Percentiles rank a stretch among this genome's conserved stretches.
Conservation (phyloP, 2,113 vertebrate species). For the Sebastes schlegelii region DNA sequence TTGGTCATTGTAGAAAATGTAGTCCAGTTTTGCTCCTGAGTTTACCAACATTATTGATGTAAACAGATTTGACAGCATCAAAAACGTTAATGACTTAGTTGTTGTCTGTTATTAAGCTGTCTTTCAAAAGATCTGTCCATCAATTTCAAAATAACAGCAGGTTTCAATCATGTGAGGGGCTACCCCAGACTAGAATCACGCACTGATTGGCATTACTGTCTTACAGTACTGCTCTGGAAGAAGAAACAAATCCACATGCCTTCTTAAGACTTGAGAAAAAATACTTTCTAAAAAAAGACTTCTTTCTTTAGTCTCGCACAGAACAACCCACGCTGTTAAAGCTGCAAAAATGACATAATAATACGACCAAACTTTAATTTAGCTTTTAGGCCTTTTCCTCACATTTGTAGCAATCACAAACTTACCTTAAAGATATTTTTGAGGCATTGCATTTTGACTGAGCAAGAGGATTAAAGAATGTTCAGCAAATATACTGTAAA, state of each 20-base stretch:
- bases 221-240: not conserved
- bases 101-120: not conserved
- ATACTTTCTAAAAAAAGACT: not conserved
- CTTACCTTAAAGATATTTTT: constrained; percentile 30
- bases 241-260: not conserved
- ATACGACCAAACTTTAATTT: constrained; percentile 4
- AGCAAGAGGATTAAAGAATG: constrained; percentile 53
- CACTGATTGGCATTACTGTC: not conserved
- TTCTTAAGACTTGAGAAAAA: not conserved
- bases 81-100: not conserved
- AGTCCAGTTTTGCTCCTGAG: not conserved
- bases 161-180: not conserved
- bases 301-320: not conserved
- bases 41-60: not conserved
- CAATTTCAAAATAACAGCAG: not conserved
- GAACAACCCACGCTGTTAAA: constrained; percentile 9
- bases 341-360: not conserved
- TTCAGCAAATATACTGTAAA: constrained; percentile 58
- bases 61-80: not conserved
- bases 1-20: not conserved
- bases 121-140: constrained; percentile 9
- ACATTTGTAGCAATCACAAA: constrained; percentile 20
- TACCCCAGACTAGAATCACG: not conserved
- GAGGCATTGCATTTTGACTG: constrained; percentile 15
- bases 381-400: not conserved